phyloP scores from a whole-genome alignment of 2,797 vertebrate species.

The Cygnus olor region DNA sequence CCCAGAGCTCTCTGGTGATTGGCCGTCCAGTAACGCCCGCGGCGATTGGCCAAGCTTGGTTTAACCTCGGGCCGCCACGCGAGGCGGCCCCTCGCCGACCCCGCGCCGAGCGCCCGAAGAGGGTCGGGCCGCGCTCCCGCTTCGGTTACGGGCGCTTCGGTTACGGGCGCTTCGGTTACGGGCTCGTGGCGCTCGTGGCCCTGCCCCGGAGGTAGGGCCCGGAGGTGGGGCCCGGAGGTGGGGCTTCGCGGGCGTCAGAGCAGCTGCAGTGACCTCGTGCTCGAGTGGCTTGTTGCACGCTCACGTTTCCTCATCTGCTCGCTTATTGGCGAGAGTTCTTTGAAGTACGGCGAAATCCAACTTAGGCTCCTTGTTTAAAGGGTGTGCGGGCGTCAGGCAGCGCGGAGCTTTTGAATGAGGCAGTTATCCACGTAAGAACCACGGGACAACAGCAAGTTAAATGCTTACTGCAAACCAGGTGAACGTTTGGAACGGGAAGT shows the following conservation, averaged over 20 bases:
- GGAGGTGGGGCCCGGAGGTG: no score
- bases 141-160: no score
- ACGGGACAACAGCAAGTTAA: neutral
- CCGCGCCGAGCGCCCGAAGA: no score
- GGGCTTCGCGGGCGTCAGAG: neutral
- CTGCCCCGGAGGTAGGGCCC: no score
- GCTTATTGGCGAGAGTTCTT: neutral
- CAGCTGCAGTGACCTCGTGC: neutral
- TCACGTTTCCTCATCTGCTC: neutral
- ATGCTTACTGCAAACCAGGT: neutral
- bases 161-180: no score
- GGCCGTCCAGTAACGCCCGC: neutral
- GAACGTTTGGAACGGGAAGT: neutral
- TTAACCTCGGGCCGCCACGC: accelerated
- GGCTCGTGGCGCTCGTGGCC: no score
- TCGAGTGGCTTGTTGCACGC: neutral
- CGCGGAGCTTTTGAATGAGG: neutral
- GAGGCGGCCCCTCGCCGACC: no score
- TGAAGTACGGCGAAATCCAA: neutral
- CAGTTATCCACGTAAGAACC: neutral
- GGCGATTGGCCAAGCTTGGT: neutral
- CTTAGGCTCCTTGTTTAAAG: neutral
- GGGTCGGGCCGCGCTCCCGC: no score
- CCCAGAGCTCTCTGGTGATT: no score
- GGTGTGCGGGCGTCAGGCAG: neutral